phyloP scores from a whole-genome alignment of 1,140 invertebrate genomes.

The Oedothorax gibbosus region DNA sequence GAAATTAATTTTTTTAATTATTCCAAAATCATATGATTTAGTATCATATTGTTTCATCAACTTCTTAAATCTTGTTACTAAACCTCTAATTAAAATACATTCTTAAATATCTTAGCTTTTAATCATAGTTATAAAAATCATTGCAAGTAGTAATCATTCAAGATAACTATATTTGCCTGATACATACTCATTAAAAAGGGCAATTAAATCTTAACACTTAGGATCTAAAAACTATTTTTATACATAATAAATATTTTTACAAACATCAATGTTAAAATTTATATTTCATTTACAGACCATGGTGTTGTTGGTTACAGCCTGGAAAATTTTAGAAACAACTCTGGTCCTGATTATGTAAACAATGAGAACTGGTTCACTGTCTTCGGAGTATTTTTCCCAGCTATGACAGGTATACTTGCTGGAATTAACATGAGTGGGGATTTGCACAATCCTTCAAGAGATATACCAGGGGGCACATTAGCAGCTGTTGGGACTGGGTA shows the following conservation, averaged over 20 bases:
- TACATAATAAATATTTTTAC: not conserved
- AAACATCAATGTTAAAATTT: slow-evolving; percentile 44
- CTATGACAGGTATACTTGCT: slow-evolving; percentile 91
- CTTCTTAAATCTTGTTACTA: too few species aligned
- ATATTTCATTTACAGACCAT: slow-evolving; percentile 72
- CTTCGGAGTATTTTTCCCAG: slow-evolving; percentile 95
- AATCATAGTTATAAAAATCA: too few species aligned
- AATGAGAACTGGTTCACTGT: slow-evolving; percentile 90
- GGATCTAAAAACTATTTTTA: too few species aligned
- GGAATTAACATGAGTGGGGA: slow-evolving; percentile 99
- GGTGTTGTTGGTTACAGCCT: slow-evolving; percentile 89
- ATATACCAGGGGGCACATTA: slow-evolving; percentile 94
- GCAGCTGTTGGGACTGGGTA: slow-evolving; percentile 88
- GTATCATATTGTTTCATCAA: too few species aligned
- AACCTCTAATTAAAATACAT: too few species aligned
- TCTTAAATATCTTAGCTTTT: too few species aligned
- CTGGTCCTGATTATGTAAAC: slow-evolving; percentile 81
- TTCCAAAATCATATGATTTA: too few species aligned
- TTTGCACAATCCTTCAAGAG: slow-evolving; percentile 86
- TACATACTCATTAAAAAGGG: too few species aligned
- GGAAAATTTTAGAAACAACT: slow-evolving; percentile 84
- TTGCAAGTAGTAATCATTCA: too few species aligned
- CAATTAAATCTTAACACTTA: too few species aligned
- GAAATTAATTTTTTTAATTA: too few species aligned
- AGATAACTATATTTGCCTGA: too few species aligned